Base-by-base conservation (phyloP, 2,113 vertebrate species). In the Anseranas semipalmata region DNA sequence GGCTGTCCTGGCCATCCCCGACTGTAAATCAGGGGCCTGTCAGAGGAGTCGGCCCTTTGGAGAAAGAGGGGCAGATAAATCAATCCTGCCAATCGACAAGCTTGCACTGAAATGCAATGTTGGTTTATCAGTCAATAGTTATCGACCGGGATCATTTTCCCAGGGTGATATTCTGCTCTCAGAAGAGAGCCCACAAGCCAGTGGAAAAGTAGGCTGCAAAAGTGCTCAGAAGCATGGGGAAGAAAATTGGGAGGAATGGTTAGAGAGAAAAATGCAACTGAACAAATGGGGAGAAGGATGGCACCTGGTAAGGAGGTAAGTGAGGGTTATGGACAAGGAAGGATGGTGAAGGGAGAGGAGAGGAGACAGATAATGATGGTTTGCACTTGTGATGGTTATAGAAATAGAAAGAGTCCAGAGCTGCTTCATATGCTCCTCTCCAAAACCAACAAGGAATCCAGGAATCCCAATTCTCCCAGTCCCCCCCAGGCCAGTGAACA, bases 41-140 rank as follows among this genome's bases (percentile, higher is more conserved):
- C 90, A 48, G 28, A 94, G 32, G 58, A 56, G 30, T 66, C 2
- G 4, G 35, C 25, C 82, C 70, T 72, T 80, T 80, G 74, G 63
- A 90, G 82, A 79, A 82, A 80, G 63, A 91, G 52, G 19, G 20
- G 45, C 8, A 3, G 76, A 94, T 93, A 95, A 93, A 95, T 95
- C 92, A 92, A 96, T 96, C 79, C 55, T 4, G 0, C 33, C 56
- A 24, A 94, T 97, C 37, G 82, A 96, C 91, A 95, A 41, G 59
- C 71, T 86, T 52, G 80, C 56, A 35, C 75, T 87, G 93, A 82
- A 60, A 92, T 92, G 96, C 90, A 94, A 90, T 75, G 79, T 93
- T 92, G 92, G 88, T 90, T 94, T 95, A 93, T 93, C 85, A 35
- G 84, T 95, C 96, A 30, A 95, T 94, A 96, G 30, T 28, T 78